A percentile compares a stretch with the other conserved stretches of the same genome.
Evolutionary conservation across 2,888 invertebrate species (phyloP).

Genomic region (Lamellibrachia satsuma): DNA sequence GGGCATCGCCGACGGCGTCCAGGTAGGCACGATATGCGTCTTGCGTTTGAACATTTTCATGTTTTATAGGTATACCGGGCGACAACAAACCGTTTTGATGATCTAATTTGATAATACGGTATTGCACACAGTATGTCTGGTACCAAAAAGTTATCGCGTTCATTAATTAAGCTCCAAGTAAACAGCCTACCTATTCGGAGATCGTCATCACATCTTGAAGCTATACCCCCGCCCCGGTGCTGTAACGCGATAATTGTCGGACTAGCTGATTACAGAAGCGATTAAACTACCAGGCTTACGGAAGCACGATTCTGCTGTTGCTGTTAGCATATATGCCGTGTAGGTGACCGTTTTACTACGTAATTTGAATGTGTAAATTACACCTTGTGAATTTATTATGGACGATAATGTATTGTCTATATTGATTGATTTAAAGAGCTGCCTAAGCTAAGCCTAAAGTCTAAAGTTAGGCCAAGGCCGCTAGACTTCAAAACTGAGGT

Average conservation of each 20-base stretch:
- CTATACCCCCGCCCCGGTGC: not conserved
- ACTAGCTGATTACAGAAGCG: not conserved
- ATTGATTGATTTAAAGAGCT: no score
- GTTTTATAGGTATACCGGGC: conserved; percentile 1
- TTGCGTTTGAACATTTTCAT: not conserved
- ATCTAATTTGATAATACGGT: not conserved
- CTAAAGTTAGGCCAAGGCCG: no score
- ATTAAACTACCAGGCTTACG: not conserved
- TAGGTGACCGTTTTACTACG: not conserved
- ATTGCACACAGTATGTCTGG: not conserved
- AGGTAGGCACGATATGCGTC: conserved; percentile 4
- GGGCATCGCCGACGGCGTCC: conserved; percentile 6
- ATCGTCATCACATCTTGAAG: not conserved
- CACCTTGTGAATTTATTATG: not conserved
- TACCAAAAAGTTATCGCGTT: not conserved
- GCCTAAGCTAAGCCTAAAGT: no score
- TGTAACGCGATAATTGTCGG: not conserved
- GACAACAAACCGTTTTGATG: not conserved
- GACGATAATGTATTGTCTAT: no score
- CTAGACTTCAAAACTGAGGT: no score
- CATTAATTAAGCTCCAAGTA: not conserved
- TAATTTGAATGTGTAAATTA: not conserved
- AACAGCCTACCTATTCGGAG: not conserved
- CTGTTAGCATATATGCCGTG: not conserved
- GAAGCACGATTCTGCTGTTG: not conserved